Base-by-base conservation (phyloP, 2,113 vertebrate species). In the Chaenocephalus aceratus region DNA sequence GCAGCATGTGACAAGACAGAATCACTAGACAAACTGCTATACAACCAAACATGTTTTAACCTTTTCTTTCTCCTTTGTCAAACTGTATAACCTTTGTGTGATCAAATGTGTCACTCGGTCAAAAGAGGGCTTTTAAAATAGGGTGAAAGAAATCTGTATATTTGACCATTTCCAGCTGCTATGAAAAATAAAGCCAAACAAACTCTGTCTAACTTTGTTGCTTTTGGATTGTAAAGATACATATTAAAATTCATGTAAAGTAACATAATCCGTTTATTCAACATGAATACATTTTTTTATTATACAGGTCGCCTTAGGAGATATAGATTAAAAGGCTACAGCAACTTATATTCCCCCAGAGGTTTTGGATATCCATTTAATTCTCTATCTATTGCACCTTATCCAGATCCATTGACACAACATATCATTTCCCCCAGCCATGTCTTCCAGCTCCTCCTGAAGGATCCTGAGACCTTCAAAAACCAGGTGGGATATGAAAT, bases 401-500 rank as follows among this genome's bases (percentile, higher is more conserved):
- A 44, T 57, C 5, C 10, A 0, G 44, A 52, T 62, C 4, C 21
- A 57, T 49, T 36, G 10, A 67, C 52, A 41, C 6, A 52, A 77
- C 53, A 54, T 41, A 15, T 53, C 10, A 10, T 36, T 62, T 51
- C 57, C 54, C 18, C 7, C 54, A 75, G 62, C 23, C 10, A 26
- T 23, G 18, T 64, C 48, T 59, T 81, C 48, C 41, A 74, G 63
- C 53, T 57, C 10, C 26, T 73, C 63, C 36, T 61, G 4, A 78
- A 69, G 56, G 56, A 67, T 69, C 48, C 64, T 54, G 26, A 26
- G 30, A 66, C 23, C 65, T 59, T 79, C 66, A 75, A 13, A 6
- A 74, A 52, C 56, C 56, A 57, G 72, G 68, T 69, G 75, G 51
- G 36, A 76, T 45, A 76, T 69, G 53, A 3, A 56, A 67, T 67